Conservation (phyloP, 2,113 vertebrate species). For the Clarias magur region DNA sequence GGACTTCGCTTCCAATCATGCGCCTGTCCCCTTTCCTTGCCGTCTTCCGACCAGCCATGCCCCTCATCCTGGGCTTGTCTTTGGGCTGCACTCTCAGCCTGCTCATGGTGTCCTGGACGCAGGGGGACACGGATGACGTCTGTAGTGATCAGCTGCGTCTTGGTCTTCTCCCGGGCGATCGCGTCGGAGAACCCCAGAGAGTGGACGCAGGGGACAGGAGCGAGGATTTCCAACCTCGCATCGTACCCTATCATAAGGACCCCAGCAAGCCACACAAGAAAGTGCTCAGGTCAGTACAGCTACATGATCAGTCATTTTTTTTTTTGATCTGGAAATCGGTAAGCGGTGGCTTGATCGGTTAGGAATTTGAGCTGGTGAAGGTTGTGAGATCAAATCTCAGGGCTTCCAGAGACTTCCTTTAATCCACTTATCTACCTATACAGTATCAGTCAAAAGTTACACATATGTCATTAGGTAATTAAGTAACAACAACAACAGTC, state of each 20-base stretch:
- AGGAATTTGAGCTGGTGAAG: not conserved
- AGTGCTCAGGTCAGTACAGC: constrained; percentile 83
- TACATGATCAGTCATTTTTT: not conserved
- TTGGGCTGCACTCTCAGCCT: constrained; percentile 93
- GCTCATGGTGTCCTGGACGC: constrained; percentile 89
- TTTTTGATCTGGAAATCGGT: not conserved
- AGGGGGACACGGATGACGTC: constrained; percentile 75
- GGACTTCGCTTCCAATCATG: constrained; percentile 67
- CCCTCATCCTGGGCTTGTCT: constrained; percentile 90
- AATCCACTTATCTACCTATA: not conserved
- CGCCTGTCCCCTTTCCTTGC: constrained; percentile 79
- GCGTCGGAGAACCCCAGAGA: constrained; percentile 52
- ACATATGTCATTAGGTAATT: too few relatives aligned
- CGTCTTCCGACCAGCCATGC: constrained; percentile 85
- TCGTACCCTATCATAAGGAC: constrained; percentile 90
- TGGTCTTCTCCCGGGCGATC: constrained; percentile 55
- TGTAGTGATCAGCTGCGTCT: constrained; percentile 70
- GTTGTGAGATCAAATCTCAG: not conserved
- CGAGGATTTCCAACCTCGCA: constrained; percentile 78
- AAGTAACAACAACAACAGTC: too few relatives aligned
- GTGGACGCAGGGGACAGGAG: constrained; percentile 56
- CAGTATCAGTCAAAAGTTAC: too few relatives aligned
- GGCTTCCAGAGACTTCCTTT: not conserved
- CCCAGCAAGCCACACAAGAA: constrained; percentile 90
- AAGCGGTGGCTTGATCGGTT: not conserved